Evolutionary conservation across 2,888 invertebrate genomes (phyloP).

Genomic region (Kuschelorhynchus macadamiae): DNA sequence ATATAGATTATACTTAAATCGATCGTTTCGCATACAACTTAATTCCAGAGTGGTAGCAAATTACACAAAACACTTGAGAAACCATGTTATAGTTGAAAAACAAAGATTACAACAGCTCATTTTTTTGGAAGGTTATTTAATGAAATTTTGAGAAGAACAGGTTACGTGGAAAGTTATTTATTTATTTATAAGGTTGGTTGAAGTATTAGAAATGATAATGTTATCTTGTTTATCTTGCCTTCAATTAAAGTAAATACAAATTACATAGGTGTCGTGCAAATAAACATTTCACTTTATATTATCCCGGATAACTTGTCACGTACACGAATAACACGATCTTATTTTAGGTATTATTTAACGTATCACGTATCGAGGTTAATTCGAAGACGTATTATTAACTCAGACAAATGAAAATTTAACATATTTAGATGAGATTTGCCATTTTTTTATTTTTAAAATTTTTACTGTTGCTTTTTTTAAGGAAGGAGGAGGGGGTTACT

Average conservation of each 20-base stretch:
- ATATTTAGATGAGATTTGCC: too few species aligned
- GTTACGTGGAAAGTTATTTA: not conserved
- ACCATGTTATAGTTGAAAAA: not conserved
- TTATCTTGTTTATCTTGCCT: slow-evolving; percentile 2
- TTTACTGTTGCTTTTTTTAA: too few species aligned
- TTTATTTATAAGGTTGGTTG: slow-evolving; percentile 2
- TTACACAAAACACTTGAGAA: slow-evolving; percentile 1
- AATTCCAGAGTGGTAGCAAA: not conserved
- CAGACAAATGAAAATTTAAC: too few species aligned
- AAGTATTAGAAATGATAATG: slow-evolving; percentile 1
- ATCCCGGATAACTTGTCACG: not conserved
- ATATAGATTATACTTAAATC: too few species aligned
- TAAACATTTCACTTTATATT: slow-evolving; percentile 2
- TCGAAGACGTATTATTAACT: too few species aligned
- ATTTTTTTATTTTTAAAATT: too few species aligned
- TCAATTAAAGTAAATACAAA: slow-evolving; percentile 1
- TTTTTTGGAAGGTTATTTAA: not conserved
- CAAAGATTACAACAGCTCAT: not conserved
- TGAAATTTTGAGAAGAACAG: not conserved
- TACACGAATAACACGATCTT: too few species aligned
- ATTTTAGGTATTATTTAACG: too few species aligned
- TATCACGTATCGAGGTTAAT: too few species aligned
- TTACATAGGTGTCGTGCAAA: slow-evolving; percentile 1
- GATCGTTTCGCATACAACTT: too few species aligned
- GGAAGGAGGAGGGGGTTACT: too few species aligned